phyloP scores from a whole-genome alignment of 2,888 invertebrate species.

The Apamea monoglypha region DNA sequence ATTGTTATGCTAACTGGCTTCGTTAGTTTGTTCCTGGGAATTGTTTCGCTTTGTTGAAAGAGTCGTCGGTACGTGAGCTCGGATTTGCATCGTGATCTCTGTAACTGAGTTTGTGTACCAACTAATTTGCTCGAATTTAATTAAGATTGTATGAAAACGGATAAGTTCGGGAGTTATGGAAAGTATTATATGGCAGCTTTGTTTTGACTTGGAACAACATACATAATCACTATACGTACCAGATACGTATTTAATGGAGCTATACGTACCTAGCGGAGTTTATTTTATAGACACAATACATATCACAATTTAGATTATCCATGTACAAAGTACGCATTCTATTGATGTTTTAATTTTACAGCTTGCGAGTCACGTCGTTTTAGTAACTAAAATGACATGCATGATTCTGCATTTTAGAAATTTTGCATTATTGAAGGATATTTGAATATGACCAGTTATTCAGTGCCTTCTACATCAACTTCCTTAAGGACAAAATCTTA shows the following conservation, averaged over 20 bases:
- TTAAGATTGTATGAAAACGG: conserved; percentile 65
- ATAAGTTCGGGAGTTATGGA: conserved; percentile 53
- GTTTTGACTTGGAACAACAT: conserved; percentile 23
- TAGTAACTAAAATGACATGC: not conserved
- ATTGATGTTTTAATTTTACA: not conserved
- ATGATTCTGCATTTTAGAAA: not conserved
- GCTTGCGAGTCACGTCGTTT: too few relatives aligned
- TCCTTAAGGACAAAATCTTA: not conserved
- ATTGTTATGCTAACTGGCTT: conserved; percentile 89
- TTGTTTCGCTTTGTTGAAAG: conserved; percentile 85
- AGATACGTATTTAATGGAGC: not conserved
- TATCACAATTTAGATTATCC: not conserved
- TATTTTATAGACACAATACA: not conserved
- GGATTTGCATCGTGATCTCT: conserved; percentile 82
- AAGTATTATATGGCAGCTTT: conserved; percentile 45
- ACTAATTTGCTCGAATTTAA: conserved; percentile 80
- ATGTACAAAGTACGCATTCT: not conserved
- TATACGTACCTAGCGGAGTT: not conserved
- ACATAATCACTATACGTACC: not conserved
- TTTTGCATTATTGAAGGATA: not conserved
- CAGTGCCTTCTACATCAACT: not conserved
- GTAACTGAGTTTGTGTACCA: conserved; percentile 69
- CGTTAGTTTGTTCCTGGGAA: conserved; percentile 89
- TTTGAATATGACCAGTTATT: not conserved
- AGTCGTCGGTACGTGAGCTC: conserved; percentile 77